phyloP scores from a whole-genome alignment of 2,888 invertebrate species.

The Carterocephalus palaemon region DNA sequence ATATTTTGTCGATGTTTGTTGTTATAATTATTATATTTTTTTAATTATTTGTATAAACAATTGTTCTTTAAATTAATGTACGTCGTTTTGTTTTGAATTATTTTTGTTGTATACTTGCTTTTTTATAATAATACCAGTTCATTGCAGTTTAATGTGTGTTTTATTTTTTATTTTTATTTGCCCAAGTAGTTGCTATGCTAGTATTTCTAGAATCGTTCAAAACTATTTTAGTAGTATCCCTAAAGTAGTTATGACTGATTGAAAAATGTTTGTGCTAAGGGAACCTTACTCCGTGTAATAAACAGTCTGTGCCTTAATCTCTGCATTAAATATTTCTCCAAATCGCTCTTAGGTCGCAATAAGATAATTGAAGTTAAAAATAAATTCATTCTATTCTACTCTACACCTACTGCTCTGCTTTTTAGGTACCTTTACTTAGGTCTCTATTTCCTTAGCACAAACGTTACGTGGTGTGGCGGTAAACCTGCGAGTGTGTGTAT shows the following conservation, averaged over 20 bases:
- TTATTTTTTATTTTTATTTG: conserved; percentile 73
- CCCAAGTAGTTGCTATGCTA: conserved; percentile 62
- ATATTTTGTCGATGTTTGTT: conserved; percentile 80
- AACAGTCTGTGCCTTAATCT: conserved; percentile 38
- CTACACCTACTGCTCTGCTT: conserved; percentile 21
- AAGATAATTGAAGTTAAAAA: conserved; percentile 13
- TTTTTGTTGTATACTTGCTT: conserved; percentile 87
- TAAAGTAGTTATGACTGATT: conserved; percentile 49
- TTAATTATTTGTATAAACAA: conserved; percentile 84
- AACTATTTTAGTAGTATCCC: conserved; percentile 45
- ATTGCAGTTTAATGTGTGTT: conserved; percentile 84
- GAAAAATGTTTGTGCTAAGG: conserved; percentile 67
- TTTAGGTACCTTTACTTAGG: conserved; percentile 17
- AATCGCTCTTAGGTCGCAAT: conserved; percentile 13
- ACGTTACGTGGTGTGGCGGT: conserved; percentile 47
- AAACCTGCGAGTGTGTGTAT: conserved; percentile 47
- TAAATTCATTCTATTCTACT: conserved; percentile 5
- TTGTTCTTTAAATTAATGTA: conserved; percentile 88
- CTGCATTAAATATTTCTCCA: conserved; percentile 22
- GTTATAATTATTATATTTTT: conserved; percentile 81
- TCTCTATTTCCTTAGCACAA: conserved; percentile 57
- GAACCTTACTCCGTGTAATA: conserved; percentile 36
- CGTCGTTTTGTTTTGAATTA: conserved; percentile 87
- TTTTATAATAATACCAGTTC: conserved; percentile 86
- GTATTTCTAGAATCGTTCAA: conserved; percentile 41